Base-by-base conservation (phyloP, 2,113 vertebrate species). In the Ictidomys tridecemlineatus region DNA sequence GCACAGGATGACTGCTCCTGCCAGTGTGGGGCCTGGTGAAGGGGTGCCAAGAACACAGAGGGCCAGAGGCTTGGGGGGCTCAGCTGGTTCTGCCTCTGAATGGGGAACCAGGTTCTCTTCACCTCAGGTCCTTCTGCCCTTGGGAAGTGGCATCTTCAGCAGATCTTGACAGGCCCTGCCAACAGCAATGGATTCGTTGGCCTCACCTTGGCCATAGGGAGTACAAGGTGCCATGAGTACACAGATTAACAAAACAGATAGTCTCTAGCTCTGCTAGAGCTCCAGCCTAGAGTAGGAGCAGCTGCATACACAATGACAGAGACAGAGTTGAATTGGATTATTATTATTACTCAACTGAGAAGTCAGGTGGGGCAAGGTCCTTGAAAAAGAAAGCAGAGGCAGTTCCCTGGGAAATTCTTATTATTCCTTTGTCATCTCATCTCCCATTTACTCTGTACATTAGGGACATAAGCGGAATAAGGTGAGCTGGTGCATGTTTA, bases 331-430 rank as follows among this genome's bases (percentile, higher is more conserved):
- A 26, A 51, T 30, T 73, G 61, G 78, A 51, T 61, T 70, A 51
- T 61, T 42, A 42, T 42, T 42, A 42, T 42, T 42, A 42, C 39
- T 42, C 39, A 42, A 42, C 39, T 42, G 74, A 82, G 61, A 65
- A 30, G 67, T 30, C 13, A 16, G 13, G 2, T 13, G 24, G 2
- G 48, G 48, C 1, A 28, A 24, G 58, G 63, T 12, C 14, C 79
- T 85, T 88, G 39, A 72, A 85, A 82, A 93, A 90, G 85, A 65
- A 96, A 67, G 42, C 22, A 30, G 58, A 80, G 61, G 20, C 24
- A 37, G 13, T 32, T 94, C 77, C 85, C 45, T 84, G 28, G 65
- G 32, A 37, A 76, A 65, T 91, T 79, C 18, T 14, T 77, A 0
- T 53, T 51, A 32, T 86, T 78, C 48, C 56, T 80, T 77, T 24